These are phyloP conservation scores for Oryzias sinensis DNA, from an alignment of 2,797 vertebrate species.

Conservation along the genomic window DNA sequence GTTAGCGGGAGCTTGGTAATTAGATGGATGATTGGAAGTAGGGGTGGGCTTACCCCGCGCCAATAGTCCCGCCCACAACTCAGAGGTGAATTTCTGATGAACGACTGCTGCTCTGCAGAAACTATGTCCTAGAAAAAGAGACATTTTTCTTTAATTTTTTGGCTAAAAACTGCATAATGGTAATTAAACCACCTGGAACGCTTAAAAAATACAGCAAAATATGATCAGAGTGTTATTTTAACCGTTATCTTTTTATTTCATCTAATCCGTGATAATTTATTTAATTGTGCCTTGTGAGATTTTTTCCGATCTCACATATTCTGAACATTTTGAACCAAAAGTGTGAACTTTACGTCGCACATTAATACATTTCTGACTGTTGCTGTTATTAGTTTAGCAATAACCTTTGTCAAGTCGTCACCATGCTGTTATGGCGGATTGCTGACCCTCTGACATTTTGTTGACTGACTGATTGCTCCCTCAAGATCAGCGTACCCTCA, in stretches of 20 bases:
- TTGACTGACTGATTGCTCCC: conserved; percentile 76
- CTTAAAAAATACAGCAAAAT: too few species aligned
- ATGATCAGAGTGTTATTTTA: conserved; percentile 5
- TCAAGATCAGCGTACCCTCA: conserved; percentile 63
- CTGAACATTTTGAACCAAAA: conserved; percentile 35
- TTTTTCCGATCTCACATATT: conserved; percentile 18
- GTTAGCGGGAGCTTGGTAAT: too few species aligned
- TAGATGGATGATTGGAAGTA: too few species aligned
- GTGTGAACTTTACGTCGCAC: conserved; percentile 12
- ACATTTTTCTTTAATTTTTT: too few species aligned
- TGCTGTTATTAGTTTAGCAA: conserved; percentile 65
- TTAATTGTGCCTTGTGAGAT: conserved; percentile 32
- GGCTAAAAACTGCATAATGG: too few species aligned
- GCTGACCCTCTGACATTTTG: conserved; percentile 81
- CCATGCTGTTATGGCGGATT: conserved; percentile 68
- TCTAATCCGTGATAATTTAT: conserved; percentile 38
- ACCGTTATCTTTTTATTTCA: conserved; percentile 36
- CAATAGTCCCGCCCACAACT: too few species aligned
- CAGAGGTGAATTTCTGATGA: too few species aligned
- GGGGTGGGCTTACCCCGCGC: too few species aligned
- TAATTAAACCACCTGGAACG: too few species aligned
- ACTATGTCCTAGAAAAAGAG: too few species aligned
- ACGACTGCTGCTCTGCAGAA: too few species aligned
- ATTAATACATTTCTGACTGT: conserved; percentile 40
- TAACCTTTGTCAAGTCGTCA: conserved; percentile 78